A percentile compares a stretch with the other conserved stretches of the same genome.
Conservation (phyloP, 2,113 vertebrate genomes). For the Prunella fulvescens region DNA sequence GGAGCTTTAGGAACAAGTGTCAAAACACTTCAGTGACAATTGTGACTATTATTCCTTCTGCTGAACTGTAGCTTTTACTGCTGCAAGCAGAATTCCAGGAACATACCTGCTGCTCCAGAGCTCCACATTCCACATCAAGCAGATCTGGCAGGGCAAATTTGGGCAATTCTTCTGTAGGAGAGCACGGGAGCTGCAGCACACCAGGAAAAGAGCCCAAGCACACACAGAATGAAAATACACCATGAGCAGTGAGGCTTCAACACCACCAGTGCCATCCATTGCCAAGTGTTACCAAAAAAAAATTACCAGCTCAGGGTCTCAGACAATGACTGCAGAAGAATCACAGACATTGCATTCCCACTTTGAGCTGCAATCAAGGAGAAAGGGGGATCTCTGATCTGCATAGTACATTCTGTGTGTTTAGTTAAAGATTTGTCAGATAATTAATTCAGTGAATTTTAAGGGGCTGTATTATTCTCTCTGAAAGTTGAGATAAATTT, state of each 20-base stretch:
- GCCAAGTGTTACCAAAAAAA: neutral
- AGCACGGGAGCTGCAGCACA: fast-evolving
- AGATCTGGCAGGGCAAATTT: neutral
- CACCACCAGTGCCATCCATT: neutral
- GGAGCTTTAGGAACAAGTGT: neutral
- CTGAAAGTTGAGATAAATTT: neutral
- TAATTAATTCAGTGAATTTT: neutral
- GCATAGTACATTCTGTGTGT: neutral
- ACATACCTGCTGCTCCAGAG: neutral
- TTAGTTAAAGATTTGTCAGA: neutral
- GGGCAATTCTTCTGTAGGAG: neutral
- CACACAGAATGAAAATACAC: neutral
- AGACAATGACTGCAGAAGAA: neutral
- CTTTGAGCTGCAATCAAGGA: neutral
- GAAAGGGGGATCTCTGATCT: neutral
- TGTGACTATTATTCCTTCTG: slow-evolving; percentile 9
- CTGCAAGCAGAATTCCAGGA: neutral
- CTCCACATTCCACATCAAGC: neutral
- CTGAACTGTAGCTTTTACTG: neutral
- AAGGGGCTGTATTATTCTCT: neutral
- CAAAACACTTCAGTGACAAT: slow-evolving; percentile 50
- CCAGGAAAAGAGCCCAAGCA: neutral
- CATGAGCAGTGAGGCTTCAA: neutral
- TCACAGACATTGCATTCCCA: neutral
- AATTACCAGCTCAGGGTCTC: neutral